phyloP scores from a whole-genome alignment of 2,888 invertebrate genomes.

The Argyresthia albistria region DNA sequence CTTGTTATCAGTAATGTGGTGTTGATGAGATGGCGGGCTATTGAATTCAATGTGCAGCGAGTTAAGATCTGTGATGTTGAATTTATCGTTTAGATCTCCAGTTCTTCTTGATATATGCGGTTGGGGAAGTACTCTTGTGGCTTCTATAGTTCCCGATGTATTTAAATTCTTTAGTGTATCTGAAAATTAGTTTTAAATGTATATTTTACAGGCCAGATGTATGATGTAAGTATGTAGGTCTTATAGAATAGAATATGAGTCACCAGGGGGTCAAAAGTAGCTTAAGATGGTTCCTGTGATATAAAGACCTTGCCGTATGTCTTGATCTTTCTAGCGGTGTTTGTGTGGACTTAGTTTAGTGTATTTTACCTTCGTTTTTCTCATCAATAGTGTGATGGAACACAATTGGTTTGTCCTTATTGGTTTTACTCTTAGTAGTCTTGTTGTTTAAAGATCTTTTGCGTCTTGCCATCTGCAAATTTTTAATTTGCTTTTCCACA shows the following conservation, averaged over 20 bases:
- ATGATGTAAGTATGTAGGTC: no score
- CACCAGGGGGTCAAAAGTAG: no score
- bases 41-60: slow-evolving; percentile 36
- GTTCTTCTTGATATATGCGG: slow-evolving; percentile 26
- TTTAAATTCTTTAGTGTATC: slow-evolving; percentile 42
- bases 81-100: slow-evolving; percentile 16
- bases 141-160: slow-evolving; percentile 37
- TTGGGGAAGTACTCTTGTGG: slow-evolving; percentile 26
- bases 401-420: slow-evolving; percentile 26
- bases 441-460: slow-evolving; percentile 31
- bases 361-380: slow-evolving; percentile 38
- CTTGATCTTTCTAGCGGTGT: no score
- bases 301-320: no score
- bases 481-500: slow-evolving; percentile 13
- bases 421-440: no score
- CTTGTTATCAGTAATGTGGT: slow-evolving; percentile 45
- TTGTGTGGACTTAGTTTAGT: background rate
- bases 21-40: slow-evolving; percentile 28
- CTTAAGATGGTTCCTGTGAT: no score
- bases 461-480: slow-evolving; percentile 16
- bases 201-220: background rate
- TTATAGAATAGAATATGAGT: no score
- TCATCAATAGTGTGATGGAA: slow-evolving; percentile 45
- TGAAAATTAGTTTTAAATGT: slow-evolving; percentile 18
- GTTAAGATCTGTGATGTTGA: slow-evolving; percentile 18